phyloP scores from a whole-genome alignment of 2,888 invertebrate genomes.

The Lasioglossum figueresi region DNA sequence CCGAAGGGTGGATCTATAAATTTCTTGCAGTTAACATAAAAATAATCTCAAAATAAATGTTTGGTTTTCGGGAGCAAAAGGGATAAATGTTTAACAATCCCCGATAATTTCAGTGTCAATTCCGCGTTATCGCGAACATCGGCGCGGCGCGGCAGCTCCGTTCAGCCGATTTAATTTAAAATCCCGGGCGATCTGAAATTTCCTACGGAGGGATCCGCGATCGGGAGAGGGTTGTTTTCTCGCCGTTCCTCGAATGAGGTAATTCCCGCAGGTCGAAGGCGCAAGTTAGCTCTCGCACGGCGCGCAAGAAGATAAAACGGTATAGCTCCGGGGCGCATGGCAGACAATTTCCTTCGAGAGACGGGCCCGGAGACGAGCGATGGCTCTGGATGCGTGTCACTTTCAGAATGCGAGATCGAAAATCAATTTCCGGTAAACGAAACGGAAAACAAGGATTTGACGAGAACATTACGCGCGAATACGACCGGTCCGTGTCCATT shows the following conservation, averaged over 20 bases:
- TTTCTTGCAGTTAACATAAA: background rate
- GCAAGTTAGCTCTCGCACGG: slow-evolving; percentile 8
- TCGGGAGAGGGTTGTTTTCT: background rate
- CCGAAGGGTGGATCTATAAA: background rate
- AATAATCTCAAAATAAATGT: no score
- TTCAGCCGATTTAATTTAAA: background rate
- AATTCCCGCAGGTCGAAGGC: slow-evolving; percentile 14
- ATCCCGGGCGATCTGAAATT: background rate
- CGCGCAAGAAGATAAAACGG: slow-evolving; percentile 36
- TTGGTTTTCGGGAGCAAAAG: no score
- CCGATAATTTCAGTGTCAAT: background rate
- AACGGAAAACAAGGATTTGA: slow-evolving; percentile 63
- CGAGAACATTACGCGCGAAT: slow-evolving; percentile 51
- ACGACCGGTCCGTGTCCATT: slow-evolving; percentile 11
- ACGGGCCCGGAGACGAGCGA: slow-evolving; percentile 42
- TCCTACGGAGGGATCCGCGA: background rate
- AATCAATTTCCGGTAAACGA: slow-evolving; percentile 65
- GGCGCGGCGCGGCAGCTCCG: background rate
- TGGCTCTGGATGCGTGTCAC: slow-evolving; percentile 62
- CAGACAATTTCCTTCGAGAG: slow-evolving; percentile 68
- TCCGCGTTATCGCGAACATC: no score
- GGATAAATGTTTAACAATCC: background rate
- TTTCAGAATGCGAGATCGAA: slow-evolving; percentile 62
- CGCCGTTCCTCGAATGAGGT: background rate
- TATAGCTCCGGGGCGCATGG: slow-evolving; percentile 32